A percentile compares a stretch with the other conserved stretches of the same genome.
Evolutionary conservation across 2,888 invertebrate species (phyloP).

Genomic region (Fissipunctia ypsillon): DNA sequence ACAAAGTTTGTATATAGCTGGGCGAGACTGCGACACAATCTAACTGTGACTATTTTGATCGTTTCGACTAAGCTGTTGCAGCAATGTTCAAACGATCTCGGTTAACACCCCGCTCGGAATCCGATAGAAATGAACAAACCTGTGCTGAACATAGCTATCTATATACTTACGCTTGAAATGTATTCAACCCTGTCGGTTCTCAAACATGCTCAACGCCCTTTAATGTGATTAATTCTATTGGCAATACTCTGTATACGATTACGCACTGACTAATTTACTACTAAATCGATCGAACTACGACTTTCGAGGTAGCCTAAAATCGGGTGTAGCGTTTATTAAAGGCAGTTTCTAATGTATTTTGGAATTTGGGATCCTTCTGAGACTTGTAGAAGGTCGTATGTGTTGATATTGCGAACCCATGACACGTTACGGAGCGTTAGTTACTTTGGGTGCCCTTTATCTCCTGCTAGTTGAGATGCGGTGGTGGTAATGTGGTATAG

Average conservation of each 20-base stretch:
- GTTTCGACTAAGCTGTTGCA: slow-evolving; percentile 43
- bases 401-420: slow-evolving; percentile 17
- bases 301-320: slow-evolving; percentile 19
- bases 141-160: slow-evolving; percentile 14
- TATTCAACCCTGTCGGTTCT: slow-evolving; percentile 36
- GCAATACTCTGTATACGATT: slow-evolving; percentile 22
- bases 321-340: slow-evolving; percentile 1
- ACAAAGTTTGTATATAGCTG: slow-evolving; percentile 30
- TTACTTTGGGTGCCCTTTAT: slow-evolving; percentile 14
- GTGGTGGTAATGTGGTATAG: background rate
- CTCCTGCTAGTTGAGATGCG: background rate
- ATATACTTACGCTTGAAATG: slow-evolving; percentile 10
- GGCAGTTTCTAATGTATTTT: slow-evolving; percentile 1
- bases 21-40: slow-evolving; percentile 47
- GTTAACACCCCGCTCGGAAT: slow-evolving; percentile 30
- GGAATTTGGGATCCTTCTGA: background rate
- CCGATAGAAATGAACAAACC: slow-evolving; percentile 25
- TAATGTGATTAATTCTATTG: slow-evolving; percentile 49
- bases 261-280: slow-evolving; percentile 33
- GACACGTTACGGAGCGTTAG: slow-evolving; percentile 12
- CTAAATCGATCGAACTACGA: slow-evolving; percentile 21
- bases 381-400: slow-evolving; percentile 5
- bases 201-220: slow-evolving; percentile 33
- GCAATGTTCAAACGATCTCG: slow-evolving; percentile 47
- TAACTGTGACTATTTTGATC: slow-evolving; percentile 59